Evolutionary conservation across 2,113 vertebrate species (phyloP).

Genomic region (Bos javanicus): DNA sequence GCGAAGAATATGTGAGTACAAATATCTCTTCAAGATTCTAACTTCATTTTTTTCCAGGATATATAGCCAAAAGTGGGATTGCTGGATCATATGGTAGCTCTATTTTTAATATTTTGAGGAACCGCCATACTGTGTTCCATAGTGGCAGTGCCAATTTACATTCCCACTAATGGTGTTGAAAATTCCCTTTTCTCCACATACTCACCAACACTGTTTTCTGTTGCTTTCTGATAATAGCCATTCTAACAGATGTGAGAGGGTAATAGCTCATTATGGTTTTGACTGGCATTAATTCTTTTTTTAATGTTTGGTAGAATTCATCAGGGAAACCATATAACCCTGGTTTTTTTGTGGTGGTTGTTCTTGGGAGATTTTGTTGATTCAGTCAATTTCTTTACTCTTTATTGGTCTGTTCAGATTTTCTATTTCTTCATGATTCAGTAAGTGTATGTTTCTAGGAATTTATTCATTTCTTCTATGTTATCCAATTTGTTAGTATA

Average conservation of each 20-base stretch:
- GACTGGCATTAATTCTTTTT: not conserved
- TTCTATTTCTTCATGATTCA: not conserved
- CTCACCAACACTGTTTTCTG: not conserved
- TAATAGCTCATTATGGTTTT: not conserved
- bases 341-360: not conserved
- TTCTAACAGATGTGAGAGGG: not conserved
- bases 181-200: not conserved
- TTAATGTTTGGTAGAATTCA: not conserved
- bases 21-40: not conserved
- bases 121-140: not conserved
- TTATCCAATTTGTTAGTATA: not conserved
- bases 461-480: not conserved
- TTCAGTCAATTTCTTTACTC: not conserved
- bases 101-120: not conserved
- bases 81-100: not conserved
- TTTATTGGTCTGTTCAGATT: not conserved
- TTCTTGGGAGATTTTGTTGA: not conserved
- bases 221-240: not conserved
- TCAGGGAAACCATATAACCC: not conserved
- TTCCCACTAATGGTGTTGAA: not conserved
- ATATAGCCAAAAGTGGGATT: not conserved
- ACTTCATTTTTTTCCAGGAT: not conserved
- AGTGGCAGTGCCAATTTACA: not conserved
- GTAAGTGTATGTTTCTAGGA: not conserved
- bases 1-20: not conserved